A percentile compares a stretch with the other conserved stretches of the same genome.
Evolutionary conservation across 2,888 invertebrate species (phyloP).

Genomic region (Epicampocera succincta): DNA sequence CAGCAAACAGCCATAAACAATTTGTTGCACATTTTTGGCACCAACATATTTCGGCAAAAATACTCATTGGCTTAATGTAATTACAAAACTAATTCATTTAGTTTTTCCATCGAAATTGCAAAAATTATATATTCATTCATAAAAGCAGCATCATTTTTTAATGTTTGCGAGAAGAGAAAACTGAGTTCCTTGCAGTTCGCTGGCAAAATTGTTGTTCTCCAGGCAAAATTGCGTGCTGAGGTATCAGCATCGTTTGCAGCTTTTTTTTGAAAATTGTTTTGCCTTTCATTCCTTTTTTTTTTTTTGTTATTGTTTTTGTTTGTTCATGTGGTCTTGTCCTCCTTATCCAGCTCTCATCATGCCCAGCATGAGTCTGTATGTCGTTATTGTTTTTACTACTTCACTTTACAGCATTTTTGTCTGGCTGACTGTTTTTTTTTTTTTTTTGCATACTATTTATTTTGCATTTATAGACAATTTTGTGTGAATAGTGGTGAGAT

Average conservation of each 20-base stretch:
- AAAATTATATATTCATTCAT: conserved; percentile 35
- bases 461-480: conserved; percentile 12
- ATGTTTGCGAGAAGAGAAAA: too few species aligned
- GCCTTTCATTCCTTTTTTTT: conserved; percentile 43
- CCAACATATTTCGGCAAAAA: neutral
- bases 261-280: conserved; percentile 61
- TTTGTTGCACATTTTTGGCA: conserved; percentile 25
- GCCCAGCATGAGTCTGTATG: conserved; percentile 60
- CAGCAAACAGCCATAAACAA: conserved; percentile 8
- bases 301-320: too few species aligned
- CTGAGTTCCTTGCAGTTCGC: neutral
- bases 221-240: conserved; percentile 53
- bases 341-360: conserved; percentile 56
- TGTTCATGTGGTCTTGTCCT: conserved; percentile 49
- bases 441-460: too few species aligned
- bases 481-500: conserved; percentile 7
- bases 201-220: conserved; percentile 42
- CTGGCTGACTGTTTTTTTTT: conserved; percentile 13
- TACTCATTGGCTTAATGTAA: conserved; percentile 43
- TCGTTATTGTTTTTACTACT: conserved; percentile 62
- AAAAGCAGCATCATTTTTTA: conserved; percentile 1
- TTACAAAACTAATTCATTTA: conserved; percentile 67
- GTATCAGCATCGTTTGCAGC: conserved; percentile 5
- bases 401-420: conserved; percentile 31
- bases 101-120: conserved; percentile 1